These are phyloP conservation scores for Agriotes lineatus DNA, from an alignment of 2,888 invertebrate genomes.

Conservation along the genomic window DNA sequence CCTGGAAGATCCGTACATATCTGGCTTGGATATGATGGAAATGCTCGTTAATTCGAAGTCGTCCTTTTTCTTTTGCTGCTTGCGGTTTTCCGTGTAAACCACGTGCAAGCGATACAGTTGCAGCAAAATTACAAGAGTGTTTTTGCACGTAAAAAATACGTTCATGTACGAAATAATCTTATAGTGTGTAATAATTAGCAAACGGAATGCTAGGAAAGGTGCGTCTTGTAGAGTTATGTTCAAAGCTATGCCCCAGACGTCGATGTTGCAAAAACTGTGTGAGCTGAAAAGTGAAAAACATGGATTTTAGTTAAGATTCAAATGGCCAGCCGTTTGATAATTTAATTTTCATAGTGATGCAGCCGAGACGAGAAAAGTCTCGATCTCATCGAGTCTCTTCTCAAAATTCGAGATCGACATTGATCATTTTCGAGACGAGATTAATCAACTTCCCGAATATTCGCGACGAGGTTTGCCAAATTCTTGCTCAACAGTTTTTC, in stretches of 20 bases:
- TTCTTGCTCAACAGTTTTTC: too few relatives aligned
- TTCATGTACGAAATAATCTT: constrained; percentile 95
- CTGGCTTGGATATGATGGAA: constrained; percentile 68
- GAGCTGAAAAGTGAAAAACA: constrained; percentile 60
- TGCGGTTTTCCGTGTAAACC: constrained; percentile 77
- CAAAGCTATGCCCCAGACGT: constrained; percentile 89
- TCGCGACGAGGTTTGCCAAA: too few relatives aligned
- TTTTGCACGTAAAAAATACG: constrained; percentile 95
- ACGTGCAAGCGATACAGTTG: constrained; percentile 89
- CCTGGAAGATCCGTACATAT: constrained; percentile 55
- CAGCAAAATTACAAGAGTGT: constrained; percentile 87
- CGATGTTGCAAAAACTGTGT: constrained; percentile 86
- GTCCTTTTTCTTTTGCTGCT: constrained; percentile 64
- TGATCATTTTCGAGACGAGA: too few relatives aligned
- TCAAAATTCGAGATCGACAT: too few relatives aligned
- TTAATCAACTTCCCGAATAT: too few relatives aligned
- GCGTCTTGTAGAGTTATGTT: constrained; percentile 90
- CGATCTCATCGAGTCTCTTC: too few relatives aligned
- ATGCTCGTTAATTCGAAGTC: constrained; percentile 66
- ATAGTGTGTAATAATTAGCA: constrained; percentile 89
- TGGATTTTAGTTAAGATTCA: too few relatives aligned
- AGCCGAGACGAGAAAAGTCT: too few relatives aligned
- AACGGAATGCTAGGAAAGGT: constrained; percentile 87
- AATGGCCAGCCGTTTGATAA: too few relatives aligned
- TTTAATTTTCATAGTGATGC: too few relatives aligned